Conservation (phyloP, 2,113 vertebrate genomes). For the Dascyllus trimaculatus region DNA sequence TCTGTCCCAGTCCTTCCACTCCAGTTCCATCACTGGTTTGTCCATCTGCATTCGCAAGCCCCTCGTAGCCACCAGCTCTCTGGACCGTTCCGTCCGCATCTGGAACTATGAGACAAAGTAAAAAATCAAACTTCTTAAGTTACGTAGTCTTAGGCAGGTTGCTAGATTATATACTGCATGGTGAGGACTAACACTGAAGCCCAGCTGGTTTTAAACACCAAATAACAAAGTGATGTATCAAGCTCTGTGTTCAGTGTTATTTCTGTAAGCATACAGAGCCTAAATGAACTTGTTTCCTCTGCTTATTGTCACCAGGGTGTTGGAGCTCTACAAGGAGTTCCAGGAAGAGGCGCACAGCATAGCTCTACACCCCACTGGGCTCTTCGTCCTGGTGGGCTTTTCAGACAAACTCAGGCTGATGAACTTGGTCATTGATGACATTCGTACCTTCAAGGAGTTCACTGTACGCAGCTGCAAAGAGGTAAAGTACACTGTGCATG, state of each 20-base stretch:
- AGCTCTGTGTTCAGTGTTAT: too few relatives aligned
- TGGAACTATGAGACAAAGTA: conserved; percentile 97
- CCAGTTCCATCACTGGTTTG: conserved; percentile 89
- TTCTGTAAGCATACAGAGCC: too few relatives aligned
- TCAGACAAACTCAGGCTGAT: conserved; percentile 92
- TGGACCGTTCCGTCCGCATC: conserved; percentile 93
- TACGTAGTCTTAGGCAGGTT: neutral
- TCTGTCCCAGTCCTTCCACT: conserved; percentile 90
- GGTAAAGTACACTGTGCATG: conserved; percentile 76
- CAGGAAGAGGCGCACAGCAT: conserved; percentile 90
- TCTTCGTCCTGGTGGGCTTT: conserved; percentile 93
- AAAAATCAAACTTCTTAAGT: neutral
- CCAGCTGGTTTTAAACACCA: too few relatives aligned
- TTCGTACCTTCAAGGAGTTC: conserved; percentile 91
- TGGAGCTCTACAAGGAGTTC: conserved; percentile 93
- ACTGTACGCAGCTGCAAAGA: conserved; percentile 90
- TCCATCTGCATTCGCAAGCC: conserved; percentile 91
- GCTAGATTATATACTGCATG: too few relatives aligned
- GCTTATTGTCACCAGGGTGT: conserved; percentile 74
- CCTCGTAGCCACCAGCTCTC: conserved; percentile 91
- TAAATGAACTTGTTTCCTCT: neutral
- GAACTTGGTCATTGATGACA: conserved; percentile 93
- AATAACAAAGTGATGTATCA: too few relatives aligned
- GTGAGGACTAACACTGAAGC: too few relatives aligned
- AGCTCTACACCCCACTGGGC: conserved; percentile 93